Percentiles rank a stretch among this genome's conserved stretches.
phyloP scores from a whole-genome alignment of 2,888 invertebrate genomes.

The Poecilobothrus nobilitatus region DNA sequence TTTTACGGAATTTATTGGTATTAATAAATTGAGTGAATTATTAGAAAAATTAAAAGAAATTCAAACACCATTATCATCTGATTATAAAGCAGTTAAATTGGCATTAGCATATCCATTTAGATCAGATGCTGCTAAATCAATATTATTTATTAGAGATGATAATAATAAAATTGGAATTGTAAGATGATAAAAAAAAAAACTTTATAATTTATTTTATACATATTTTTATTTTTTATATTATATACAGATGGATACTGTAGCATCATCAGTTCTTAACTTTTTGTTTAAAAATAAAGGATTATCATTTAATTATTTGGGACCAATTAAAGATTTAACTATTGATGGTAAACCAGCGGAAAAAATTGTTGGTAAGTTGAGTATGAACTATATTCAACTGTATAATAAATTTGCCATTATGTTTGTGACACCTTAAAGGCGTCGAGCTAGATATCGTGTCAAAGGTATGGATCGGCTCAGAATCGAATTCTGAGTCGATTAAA shows the following conservation, averaged over 20 bases:
- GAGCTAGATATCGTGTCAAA: too few relatives aligned
- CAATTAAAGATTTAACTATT: constrained; percentile 48
- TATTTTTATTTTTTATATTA: constrained; percentile 6
- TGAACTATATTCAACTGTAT: too few relatives aligned
- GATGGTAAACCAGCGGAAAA: constrained; percentile 41
- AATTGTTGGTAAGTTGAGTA: constrained; percentile 41
- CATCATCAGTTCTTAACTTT: constrained; percentile 30
- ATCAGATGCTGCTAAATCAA: constrained; percentile 63
- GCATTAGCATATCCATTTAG: constrained; percentile 65
- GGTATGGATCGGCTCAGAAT: too few relatives aligned
- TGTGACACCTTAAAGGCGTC: too few relatives aligned
- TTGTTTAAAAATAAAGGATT: constrained; percentile 51
- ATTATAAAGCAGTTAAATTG: constrained; percentile 54
- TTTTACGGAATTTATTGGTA: constrained; percentile 22
- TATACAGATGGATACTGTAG: constrained; percentile 32
- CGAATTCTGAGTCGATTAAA: too few relatives aligned
- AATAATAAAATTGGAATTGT: constrained; percentile 48
- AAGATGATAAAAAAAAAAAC: too few relatives aligned
- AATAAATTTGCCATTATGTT: too few relatives aligned
- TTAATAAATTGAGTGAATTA: constrained; percentile 25
- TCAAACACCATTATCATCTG: constrained; percentile 38
- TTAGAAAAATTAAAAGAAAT: constrained; percentile 32
- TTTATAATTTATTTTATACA: too few relatives aligned
- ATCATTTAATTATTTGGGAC: constrained; percentile 53
- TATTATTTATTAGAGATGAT: constrained; percentile 57